Conservation (phyloP, 1,140 invertebrate species). For the Drosophila ercepeae region DNA sequence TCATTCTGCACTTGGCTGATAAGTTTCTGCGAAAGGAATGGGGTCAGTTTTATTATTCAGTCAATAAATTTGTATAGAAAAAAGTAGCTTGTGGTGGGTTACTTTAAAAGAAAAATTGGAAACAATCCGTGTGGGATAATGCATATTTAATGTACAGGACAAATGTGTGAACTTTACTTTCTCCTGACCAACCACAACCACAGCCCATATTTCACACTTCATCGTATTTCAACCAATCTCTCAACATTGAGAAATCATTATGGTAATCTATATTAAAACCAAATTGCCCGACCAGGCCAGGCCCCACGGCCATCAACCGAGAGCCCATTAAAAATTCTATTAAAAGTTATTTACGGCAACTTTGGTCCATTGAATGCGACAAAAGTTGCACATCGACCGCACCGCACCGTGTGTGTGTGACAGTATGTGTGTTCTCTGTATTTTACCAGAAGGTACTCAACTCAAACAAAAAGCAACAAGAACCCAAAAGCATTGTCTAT, state of each 20-base stretch:
- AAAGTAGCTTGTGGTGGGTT: background rate
- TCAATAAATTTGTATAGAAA: background rate
- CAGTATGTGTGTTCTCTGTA: background rate
- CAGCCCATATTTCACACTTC: background rate
- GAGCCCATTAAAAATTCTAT: constrained; percentile 76
- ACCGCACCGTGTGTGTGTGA: background rate
- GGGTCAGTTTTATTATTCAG: background rate
- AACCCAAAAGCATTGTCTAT: constrained; percentile 67
- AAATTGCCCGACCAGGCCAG: constrained; percentile 25
- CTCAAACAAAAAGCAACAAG: constrained; percentile 56
- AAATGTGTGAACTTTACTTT: background rate
- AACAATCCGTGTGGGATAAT: no score
- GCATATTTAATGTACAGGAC: background rate
- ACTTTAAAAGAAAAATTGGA: background rate
- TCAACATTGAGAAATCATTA: constrained; percentile 40
- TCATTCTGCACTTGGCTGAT: constrained; percentile 37
- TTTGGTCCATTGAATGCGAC: constrained; percentile 75
- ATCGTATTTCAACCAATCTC: constrained; percentile 8
- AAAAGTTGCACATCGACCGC: constrained; percentile 36
- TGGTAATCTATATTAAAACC: constrained; percentile 48
- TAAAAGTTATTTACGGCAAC: constrained; percentile 80
- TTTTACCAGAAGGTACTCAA: constrained; percentile 21
- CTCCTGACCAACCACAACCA: background rate
- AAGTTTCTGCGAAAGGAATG: constrained; percentile 3
- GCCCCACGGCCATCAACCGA: constrained; percentile 14